Percentiles rank a stretch among this genome's conserved stretches.
phyloP scores from a whole-genome alignment of 2,113 vertebrate species.

The Onychostoma macrolepis region DNA sequence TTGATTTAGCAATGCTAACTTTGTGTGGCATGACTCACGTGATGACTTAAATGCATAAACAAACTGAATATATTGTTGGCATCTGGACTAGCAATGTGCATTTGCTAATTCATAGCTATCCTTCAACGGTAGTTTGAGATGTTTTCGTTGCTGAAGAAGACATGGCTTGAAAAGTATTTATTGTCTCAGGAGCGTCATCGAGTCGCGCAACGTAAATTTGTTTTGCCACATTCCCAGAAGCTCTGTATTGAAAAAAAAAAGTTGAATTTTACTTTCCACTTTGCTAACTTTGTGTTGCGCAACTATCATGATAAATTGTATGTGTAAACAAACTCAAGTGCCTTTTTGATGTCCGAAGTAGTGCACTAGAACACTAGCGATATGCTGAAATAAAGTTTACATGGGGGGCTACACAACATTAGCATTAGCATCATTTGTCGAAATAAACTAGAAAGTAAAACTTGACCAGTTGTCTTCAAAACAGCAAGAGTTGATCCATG shows the following conservation, averaged over 20 bases:
- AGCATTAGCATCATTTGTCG: background rate
- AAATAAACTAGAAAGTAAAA: background rate
- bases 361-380: conserved; percentile 51
- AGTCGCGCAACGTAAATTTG: too few relatives aligned
- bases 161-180: too few relatives aligned
- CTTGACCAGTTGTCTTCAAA: background rate
- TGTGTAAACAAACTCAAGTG: background rate
- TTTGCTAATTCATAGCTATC: too few relatives aligned
- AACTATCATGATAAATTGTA: too few relatives aligned
- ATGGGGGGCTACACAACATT: background rate
- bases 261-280: too few relatives aligned
- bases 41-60: background rate
- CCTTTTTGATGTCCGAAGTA: conserved; percentile 23
- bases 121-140: too few relatives aligned
- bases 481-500: background rate
- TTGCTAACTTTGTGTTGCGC: too few relatives aligned
- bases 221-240: too few relatives aligned
- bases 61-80: background rate
- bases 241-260: too few relatives aligned
- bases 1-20: background rate
- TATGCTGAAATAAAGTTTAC: conserved; percentile 66
- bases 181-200: too few relatives aligned
- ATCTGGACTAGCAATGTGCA: too few relatives aligned
- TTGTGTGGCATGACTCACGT: background rate
- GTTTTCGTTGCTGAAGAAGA: too few relatives aligned